Conservation (phyloP, 2,113 vertebrate species). For the Myodes glareolus region DNA sequence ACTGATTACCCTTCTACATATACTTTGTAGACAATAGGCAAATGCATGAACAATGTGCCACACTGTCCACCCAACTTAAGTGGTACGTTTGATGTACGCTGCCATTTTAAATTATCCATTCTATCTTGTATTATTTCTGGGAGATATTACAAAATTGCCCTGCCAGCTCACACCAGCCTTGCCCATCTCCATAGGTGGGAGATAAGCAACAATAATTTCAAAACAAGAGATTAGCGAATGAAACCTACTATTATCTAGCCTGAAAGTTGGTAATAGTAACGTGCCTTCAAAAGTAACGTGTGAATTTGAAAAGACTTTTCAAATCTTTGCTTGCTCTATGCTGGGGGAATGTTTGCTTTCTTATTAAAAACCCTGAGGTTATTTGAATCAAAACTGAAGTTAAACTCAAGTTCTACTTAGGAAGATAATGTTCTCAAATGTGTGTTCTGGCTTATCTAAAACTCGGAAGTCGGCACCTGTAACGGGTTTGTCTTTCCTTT, state of each 20-base stretch:
- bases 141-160: not conserved
- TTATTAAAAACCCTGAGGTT: constrained; percentile 5
- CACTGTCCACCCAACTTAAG: not conserved
- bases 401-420: not conserved
- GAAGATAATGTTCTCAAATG: constrained; percentile 5
- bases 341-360: not conserved
- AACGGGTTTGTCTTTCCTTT: not conserved
- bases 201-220: not conserved
- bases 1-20: not conserved
- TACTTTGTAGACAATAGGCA: not conserved
- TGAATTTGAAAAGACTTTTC: constrained; percentile 45
- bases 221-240: constrained; percentile 34
- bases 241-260: not conserved
- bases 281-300: not conserved
- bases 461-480: not conserved
- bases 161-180: not conserved
- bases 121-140: not conserved
- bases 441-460: not conserved
- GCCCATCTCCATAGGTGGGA: not conserved
- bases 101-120: not conserved
- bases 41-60: not conserved
- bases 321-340: constrained; percentile 30
- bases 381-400: constrained; percentile 18
- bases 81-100: not conserved
- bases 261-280: not conserved